Evolutionary conservation across 2,113 vertebrate genomes (phyloP), one percentile per base, ranked within the genome.

Genomic region (Myodes glareolus): DNA sequence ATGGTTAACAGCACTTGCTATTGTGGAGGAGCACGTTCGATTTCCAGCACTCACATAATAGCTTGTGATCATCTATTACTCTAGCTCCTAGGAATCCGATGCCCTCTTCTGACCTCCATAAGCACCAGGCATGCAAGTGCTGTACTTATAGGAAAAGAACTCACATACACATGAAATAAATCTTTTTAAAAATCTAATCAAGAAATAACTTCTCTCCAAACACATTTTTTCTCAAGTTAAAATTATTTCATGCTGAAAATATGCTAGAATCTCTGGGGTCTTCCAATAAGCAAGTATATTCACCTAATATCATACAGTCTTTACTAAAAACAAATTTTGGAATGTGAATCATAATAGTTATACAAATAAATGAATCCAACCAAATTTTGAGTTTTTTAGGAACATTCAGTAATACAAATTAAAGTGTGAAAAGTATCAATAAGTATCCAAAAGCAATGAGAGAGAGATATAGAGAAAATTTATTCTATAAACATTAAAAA

Each of bases 361-460:
- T 84, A 25, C 4, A 87, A 90, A 93, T 7, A 10, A 94, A 72
- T 80, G 23, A 87, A 65, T 2, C 5, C 27, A 87, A 50, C 3
- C 3, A 55, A 19, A 45, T 88, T 96, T 25, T 91, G 58, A 89
- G 45, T 21, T 47, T 78, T 94, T n/a, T 55, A 86, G 55, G n/a
- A 90, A 95, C 96, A 92, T 72, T 67, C 92, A 90, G 45, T 8
- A 73, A 67, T 70, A 2, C 7, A 91, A 87, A 31, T 21, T 87
- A 63, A 92, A 61, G 80, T 52, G 5, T 77, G 39, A 63, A 88
- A 94, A 75, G 75, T 72, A 88, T 68, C 10, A 50, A 77, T 76
- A 95, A 91, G 23, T 78, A 76, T 61, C 0, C 27, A 85, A 80
- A 7, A 25, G 67, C 21, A n/a, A 90, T 82, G 78, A 84, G 80